Base-by-base conservation (phyloP, 2,888 invertebrate genomes). In the Rhorus exstirpatorius region DNA sequence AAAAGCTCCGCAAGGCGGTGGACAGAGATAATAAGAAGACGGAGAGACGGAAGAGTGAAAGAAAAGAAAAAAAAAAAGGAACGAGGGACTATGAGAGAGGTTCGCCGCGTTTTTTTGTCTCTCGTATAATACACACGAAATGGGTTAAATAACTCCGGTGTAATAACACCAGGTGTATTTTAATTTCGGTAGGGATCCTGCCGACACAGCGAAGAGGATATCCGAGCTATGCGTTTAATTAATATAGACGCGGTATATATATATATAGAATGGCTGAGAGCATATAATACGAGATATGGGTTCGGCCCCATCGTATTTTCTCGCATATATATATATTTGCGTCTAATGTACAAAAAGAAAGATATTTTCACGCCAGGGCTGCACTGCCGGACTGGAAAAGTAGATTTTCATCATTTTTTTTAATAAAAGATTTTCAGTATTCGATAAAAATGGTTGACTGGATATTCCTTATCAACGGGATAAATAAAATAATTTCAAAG, bases 101-200 rank as follows among this genome's bases (percentile, higher is more conserved):
- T 72, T 58, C 67, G 38, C 55, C 51, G 26, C 58, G 44, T 17
- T 61, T 31, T 55, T 21, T 51, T 24, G 10, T 41, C 44, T 7
- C 31, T 26, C 55, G 12, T 35, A 49, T 74, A 77, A 63, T 58
- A 76, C 60, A 81, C 67, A 68, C 51, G 81, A 67, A 81, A 78
- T 68, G 82, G 75, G 82, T 78, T 79, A 79, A 68, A 82, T 82
- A 79, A 82, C 82, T 85, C 79, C 80, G 68, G 71, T 71, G 75
- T 81, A 79, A 81, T 77, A 79, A 74, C 84, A 83, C 83, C 83
- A 83, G 86, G 83, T 84, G 88, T 86, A 86, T 87, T 88, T 87
- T 84, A 87, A 88, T 86, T 86, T 86, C 84, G 86, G 76, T 76
- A 17, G 67, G 76, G 76, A 58, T 51, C 31, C 31, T 10, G 24